phyloP scores from a whole-genome alignment of 1,140 invertebrate genomes.

The Condylostylus longicornis region DNA sequence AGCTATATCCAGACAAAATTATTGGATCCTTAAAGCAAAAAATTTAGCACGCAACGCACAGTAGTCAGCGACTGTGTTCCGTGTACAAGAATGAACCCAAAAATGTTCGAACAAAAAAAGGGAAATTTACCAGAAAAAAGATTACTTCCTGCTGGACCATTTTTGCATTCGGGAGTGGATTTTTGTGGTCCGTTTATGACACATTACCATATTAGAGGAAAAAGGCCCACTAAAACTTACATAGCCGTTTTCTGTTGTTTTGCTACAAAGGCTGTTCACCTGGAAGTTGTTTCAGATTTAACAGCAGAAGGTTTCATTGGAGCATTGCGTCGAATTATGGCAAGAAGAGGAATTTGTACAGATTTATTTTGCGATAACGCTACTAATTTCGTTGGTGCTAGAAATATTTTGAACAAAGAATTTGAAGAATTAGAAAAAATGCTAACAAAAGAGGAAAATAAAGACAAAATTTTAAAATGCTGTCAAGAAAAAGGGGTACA shows the following conservation, averaged over 20 bases:
- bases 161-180: slow-evolving; percentile 10
- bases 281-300: slow-evolving; percentile 10
- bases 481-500: slow-evolving; percentile 6
- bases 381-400: slow-evolving; percentile 9
- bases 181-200: slow-evolving; percentile 11
- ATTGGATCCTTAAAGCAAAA: slow-evolving; percentile 3
- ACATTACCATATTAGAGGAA: slow-evolving; percentile 1
- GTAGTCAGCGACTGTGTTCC: slow-evolving; percentile 2
- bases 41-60: not conserved
- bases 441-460: not conserved
- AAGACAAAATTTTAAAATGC: too few species aligned
- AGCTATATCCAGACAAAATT: slow-evolving; percentile 6
- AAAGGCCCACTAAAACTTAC: slow-evolving; percentile 12
- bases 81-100: slow-evolving; percentile 3
- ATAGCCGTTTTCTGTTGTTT: slow-evolving; percentile 17
- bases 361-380: not conserved
- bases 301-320: slow-evolving; percentile 10
- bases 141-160: slow-evolving; percentile 2
- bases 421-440: too few species aligned
- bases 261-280: slow-evolving; percentile 14
- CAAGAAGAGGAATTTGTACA: not conserved
- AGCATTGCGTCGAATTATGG: not conserved
- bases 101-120: not conserved
- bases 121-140: slow-evolving; percentile 4
- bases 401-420: slow-evolving; percentile 3